Evolutionary conservation across 2,113 vertebrate genomes (phyloP), one percentile per base, ranked within the genome.

Genomic region (Phylloscopus trochilus): DNA sequence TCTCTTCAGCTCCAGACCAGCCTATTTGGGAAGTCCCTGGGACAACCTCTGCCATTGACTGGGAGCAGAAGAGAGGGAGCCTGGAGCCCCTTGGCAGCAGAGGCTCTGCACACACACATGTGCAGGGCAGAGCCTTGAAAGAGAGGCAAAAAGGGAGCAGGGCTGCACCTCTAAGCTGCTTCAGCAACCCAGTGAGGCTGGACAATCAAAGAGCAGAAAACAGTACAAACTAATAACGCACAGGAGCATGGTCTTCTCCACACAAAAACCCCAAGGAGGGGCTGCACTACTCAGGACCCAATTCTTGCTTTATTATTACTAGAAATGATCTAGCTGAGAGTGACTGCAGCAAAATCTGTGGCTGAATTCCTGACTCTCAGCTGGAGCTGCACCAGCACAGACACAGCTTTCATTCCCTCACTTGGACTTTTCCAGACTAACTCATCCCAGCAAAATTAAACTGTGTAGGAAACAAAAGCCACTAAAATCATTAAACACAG

Each of bases 381-480:
- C 3, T 23, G 63, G 66, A 86, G 51, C 63, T 72, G 49, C 55
- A 89, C n/a, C 62, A 69, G 86, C 52, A 41, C 41, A 74, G 83
- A 74, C 59, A 66, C 13, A 55, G 83, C 8, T 78, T 69, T 77
- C 76, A 77, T 55, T 91, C 47, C 75, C 64, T 90, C 68, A 13
- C n/a, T 90, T 94, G 68, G 79, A 59, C 79, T 83, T 72, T 80
- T 94, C 83, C 79, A 88, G 90, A 51, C 59, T 56, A 43, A 83
- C 73, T 90, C 76, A 87, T 90, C 56, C 82, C 52, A 93, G 49
- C 41, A 92, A 90, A 97, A 96, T 80, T 78, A 93, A 94, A 92
- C 24, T 53, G 68, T 37, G 6, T 4, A 63, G 85, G 88, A 94
- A 94, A 96, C 83, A 94, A 96, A 96, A 95, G 90, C 55, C 62